These are phyloP conservation scores for Phocoena phocoena DNA, from an alignment of 2,113 vertebrate species.

Conservation along the genomic window DNA sequence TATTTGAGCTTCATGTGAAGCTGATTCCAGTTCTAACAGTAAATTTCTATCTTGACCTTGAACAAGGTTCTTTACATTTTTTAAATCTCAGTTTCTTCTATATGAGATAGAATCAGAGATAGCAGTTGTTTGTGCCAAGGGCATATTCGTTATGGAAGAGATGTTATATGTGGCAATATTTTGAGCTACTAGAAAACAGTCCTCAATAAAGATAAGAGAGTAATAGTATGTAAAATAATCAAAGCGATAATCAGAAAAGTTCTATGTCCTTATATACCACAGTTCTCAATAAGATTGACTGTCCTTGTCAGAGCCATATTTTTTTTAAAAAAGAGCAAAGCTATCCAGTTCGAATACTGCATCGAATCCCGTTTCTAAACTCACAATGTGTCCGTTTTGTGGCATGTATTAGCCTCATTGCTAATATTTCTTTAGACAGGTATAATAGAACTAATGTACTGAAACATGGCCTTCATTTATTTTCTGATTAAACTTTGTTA, in stretches of 20 bases:
- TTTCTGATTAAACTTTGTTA: slow-evolving; percentile 32
- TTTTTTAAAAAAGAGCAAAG: not conserved
- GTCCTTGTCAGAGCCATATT: not conserved
- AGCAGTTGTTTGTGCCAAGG: not conserved
- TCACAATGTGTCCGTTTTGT: not conserved
- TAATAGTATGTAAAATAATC: not conserved
- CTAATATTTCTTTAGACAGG: not conserved
- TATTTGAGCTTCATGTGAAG: not conserved
- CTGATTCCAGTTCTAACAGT: not conserved
- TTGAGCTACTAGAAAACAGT: not conserved
- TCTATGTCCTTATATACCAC: not conserved
- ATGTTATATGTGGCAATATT: not conserved
- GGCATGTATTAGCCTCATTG: not conserved
- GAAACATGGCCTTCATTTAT: slow-evolving; percentile 3
- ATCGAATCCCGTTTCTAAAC: slow-evolving; percentile 18
- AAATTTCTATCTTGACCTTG: slow-evolving; percentile 30
- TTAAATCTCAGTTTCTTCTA: not conserved
- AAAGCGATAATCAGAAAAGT: not conserved
- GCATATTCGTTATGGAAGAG: not conserved
- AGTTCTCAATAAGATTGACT: not conserved
- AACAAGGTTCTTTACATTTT: slow-evolving; percentile 6
- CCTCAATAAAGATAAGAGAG: not conserved
- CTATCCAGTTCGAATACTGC: not conserved
- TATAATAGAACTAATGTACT: slow-evolving; percentile 1
- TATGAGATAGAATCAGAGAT: not conserved